These are phyloP conservation scores for Speoplatyrhinus poulsoni DNA, from an alignment of 2,113 vertebrate species.

Conservation along the genomic window DNA sequence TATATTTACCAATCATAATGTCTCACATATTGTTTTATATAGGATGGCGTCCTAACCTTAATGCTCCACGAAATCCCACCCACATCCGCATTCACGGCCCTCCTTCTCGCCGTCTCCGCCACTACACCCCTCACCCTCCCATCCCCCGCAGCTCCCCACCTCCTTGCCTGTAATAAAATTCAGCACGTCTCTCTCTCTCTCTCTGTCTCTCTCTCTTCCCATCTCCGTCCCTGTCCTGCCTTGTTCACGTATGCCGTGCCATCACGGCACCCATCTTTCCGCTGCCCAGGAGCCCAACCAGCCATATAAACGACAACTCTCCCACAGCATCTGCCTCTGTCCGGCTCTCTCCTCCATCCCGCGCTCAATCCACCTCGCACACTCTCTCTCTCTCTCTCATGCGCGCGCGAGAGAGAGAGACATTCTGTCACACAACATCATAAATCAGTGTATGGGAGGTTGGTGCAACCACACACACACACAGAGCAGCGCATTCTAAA, in stretches of 20 bases:
- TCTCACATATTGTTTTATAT: constrained; percentile 31
- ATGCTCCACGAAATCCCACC: constrained; percentile 58
- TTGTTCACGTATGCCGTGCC: constrained; percentile 53
- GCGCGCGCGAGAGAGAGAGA: too few relatives aligned
- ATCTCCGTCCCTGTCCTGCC: neutral
- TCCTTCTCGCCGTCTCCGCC: constrained; percentile 52
- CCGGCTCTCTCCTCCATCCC: constrained; percentile 58
- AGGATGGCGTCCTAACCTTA: constrained; percentile 58
- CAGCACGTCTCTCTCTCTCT: constrained; percentile 30
- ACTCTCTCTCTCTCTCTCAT: neutral
- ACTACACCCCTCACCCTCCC: constrained; percentile 41
- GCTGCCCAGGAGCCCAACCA: constrained; percentile 27
- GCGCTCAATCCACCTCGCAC: constrained; percentile 63
- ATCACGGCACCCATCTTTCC: constrained; percentile 41
- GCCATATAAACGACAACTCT: constrained; percentile 61
- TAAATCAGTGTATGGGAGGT: constrained; percentile 74
- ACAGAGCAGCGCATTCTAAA: constrained; percentile 6
- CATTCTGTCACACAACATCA: constrained; percentile 76
- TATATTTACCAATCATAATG: constrained; percentile 18
- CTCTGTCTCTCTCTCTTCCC: constrained; percentile 5
- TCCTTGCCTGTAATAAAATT: constrained; percentile 59
- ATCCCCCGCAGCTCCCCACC: constrained; percentile 40
- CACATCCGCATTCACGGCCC: constrained; percentile 40
- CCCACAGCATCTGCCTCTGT: constrained; percentile 34
- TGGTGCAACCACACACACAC: constrained; percentile 12